Evolutionary conservation across 2,113 vertebrate species (phyloP), one percentile per base, ranked within the genome.

Genomic region (Pitta sordida): DNA sequence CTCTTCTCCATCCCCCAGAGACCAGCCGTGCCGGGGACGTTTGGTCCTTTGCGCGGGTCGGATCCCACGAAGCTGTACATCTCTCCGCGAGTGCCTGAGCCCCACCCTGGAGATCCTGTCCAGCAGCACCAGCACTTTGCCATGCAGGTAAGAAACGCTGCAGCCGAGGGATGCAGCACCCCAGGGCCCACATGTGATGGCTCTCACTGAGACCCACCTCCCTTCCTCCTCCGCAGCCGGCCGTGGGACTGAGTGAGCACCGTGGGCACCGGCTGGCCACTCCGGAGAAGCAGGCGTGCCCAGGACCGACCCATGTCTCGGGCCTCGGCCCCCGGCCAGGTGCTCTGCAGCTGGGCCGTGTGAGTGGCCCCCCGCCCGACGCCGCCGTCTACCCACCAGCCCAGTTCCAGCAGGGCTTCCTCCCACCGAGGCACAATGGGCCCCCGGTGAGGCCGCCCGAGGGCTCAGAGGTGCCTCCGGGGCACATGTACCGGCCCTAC

Each of bases 71-170:
- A 97, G 15, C 71, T 98, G 16, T 99, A 98, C 7, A 95, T 97
- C 58, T 97, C 98, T 20, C 96, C 97, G 0, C 95, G 98, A 83
- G 96, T 98, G 75, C 98, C 98, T 19, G 98, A 99, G 51, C 96
- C 97, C 11, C 97, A 98, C 43, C 98, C 98, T 0, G 97, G 98
- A 84, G 98, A 98, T 13, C 97, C 96, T 0, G n/a, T 95, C 22
- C 98, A 98, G n/a, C 98, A 98, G 92, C 98, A 93, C 52, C 97
- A 97, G 85, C 98, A 97, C 92, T 99, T 98, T 86, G 97, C 97
- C 77, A 97, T 99, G 97, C 99, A 99, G 98, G 99, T 99, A 95
- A 75, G 60, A 34, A 63, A 13, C 1, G 2, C 19, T 3, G 11
- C 21, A 6, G 15, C 63, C 53, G 2, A 34, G 18, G 36, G 46